phyloP scores from a whole-genome alignment of 2,113 vertebrate genomes.

The Tinamus guttatus region DNA sequence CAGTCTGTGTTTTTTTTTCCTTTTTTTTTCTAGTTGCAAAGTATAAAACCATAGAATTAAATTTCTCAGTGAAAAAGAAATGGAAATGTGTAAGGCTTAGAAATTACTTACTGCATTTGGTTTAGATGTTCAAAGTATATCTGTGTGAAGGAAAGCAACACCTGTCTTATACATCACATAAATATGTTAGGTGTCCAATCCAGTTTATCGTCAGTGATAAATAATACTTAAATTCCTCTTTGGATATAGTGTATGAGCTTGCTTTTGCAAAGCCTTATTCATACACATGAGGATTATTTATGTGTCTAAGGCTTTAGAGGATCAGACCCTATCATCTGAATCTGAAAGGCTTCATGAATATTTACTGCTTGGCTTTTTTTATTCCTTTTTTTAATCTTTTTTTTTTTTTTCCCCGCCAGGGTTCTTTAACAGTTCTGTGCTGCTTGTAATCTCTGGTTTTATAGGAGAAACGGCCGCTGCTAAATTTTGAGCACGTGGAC shows the following conservation, averaged over 20 bases:
- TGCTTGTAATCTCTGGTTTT: background rate
- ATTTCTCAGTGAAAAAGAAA: background rate
- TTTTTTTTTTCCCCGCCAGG: background rate
- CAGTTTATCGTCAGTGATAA: background rate
- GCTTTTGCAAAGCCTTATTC: slow-evolving; percentile 21
- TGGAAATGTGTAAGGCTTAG: background rate
- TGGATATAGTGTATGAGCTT: background rate
- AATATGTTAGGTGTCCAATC: background rate
- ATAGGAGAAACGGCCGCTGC: background rate
- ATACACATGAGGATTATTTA: background rate
- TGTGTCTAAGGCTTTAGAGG: background rate
- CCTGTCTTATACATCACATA: background rate
- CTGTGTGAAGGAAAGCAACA: background rate
- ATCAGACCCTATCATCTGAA: background rate
- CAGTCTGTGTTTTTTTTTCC: background rate
- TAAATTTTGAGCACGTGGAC: background rate
- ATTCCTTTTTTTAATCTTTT: background rate
- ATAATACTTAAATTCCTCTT: background rate
- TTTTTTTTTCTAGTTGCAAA: background rate
- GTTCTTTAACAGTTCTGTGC: background rate
- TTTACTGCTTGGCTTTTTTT: background rate
- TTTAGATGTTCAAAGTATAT: background rate
- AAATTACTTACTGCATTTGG: background rate
- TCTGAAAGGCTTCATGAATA: background rate
- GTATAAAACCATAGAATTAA: background rate